Base-by-base conservation (phyloP, 2,888 invertebrate species). In the Pedicia rivosa region DNA sequence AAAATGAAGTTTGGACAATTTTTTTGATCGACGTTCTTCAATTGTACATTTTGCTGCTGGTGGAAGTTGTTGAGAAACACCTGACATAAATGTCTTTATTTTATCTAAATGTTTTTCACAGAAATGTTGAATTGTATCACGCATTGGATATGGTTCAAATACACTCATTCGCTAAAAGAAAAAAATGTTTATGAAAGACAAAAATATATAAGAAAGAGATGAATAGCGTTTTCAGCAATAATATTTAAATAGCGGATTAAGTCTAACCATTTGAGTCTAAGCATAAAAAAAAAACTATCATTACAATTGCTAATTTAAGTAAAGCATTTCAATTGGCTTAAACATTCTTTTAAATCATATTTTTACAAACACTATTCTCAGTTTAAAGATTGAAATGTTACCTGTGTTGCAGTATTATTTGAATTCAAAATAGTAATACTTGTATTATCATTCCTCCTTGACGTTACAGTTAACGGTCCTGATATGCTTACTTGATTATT, bases 21-120 rank as follows among this genome's bases (percentile, higher is more conserved):
- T 87, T 57, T 87, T 88, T 19, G 84, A 80, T 43, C 83, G 71
- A 27, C 78, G 66, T 57, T 81, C 81, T 69, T 92, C 91, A 45
- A 92, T 88, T 27, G 87, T 88, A 56, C 91, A 92, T 55, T 88
- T 86, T 4, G 84, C 83, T 0, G 94, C 92, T 28, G 91, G 79
- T 10, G 92, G 92, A 51, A 92, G 68, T 50, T 79, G 68, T 42
- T 82, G 66, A 19, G 80, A 80, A 5, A 91, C 74, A 52, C 83
- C 83, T 48, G 82, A 81, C 79, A 94, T 90, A 52, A 86, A 94
- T 14, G 74, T 70, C 57, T 87, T 84, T 39, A 94, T 92, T 56
- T 90, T 91, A 46, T 82, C 79, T 44, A 90, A 63, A 55, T 94
- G 90, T 58, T 94, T 92, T 59, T 91, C 91, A 60, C 92, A 92